Evolutionary conservation across 2,888 invertebrate species (phyloP).

Genomic region (Bimastos eiseni): DNA sequence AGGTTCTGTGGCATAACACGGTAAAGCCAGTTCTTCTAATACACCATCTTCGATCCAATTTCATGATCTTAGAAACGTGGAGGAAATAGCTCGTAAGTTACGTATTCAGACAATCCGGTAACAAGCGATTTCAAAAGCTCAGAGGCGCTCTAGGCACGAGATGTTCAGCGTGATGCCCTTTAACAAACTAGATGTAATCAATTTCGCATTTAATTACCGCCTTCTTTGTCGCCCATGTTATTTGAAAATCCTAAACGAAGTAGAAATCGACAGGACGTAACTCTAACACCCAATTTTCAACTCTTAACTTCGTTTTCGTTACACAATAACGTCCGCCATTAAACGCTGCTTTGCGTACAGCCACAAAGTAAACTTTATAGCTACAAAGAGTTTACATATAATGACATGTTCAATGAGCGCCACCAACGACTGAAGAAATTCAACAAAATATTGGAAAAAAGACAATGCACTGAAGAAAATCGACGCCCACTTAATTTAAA

Average conservation of each 20-base stretch:
- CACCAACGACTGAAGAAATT: neutral
- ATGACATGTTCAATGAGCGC: neutral
- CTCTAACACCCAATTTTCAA: neutral
- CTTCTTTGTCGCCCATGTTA: constrained; percentile 13
- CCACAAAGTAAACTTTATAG: neutral
- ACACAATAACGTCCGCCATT: constrained; percentile 7
- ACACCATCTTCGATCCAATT: neutral
- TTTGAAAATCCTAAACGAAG: neutral
- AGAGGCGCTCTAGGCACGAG: neutral
- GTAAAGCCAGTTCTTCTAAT: neutral
- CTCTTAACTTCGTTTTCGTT: neutral
- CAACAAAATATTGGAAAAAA: neutral
- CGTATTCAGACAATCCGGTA: neutral
- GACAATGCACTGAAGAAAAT: neutral
- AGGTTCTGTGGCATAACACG: neutral
- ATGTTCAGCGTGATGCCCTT: neutral
- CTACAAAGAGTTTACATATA: neutral
- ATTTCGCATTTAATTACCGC: neutral
- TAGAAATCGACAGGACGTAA: neutral
- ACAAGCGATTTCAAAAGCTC: neutral
- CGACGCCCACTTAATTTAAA: too few relatives aligned
- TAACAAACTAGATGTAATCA: neutral
- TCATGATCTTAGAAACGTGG: neutral
- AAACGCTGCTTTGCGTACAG: neutral
- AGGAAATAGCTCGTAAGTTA: neutral